Conservation (phyloP, 2,888 invertebrate species). For the Plusia festucae region DNA sequence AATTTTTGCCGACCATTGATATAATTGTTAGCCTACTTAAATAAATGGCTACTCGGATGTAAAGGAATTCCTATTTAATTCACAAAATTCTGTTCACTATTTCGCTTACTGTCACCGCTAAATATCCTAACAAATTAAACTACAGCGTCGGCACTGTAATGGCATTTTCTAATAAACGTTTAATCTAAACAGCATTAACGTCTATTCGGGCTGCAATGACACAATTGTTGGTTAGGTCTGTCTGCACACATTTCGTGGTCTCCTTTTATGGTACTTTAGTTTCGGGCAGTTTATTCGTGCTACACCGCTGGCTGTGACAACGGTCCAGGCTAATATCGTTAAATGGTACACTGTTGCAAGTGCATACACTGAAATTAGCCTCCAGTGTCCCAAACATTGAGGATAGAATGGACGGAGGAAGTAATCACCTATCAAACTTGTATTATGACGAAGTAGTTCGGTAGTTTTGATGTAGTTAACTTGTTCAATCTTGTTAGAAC, state of each 20-base stretch:
- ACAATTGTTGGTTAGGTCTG: conserved; percentile 54
- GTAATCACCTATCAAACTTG: conserved; percentile 3
- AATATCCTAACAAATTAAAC: conserved; percentile 36
- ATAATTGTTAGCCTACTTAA: background rate
- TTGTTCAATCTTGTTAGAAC: background rate
- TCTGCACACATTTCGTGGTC: conserved; percentile 69
- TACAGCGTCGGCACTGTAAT: conserved; percentile 16
- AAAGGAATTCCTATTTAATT: conserved; percentile 21
- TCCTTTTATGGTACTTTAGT: conserved; percentile 74
- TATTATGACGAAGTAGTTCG: background rate
- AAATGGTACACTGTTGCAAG: conserved; percentile 77
- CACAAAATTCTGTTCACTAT: conserved; percentile 16
- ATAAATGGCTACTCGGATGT: conserved; percentile 5
- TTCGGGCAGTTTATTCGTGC: conserved; percentile 70
- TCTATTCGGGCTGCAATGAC: conserved; percentile 58
- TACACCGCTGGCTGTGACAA: conserved; percentile 68
- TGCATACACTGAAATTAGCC: conserved; percentile 60
- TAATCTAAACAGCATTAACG: conserved; percentile 62
- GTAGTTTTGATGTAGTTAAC: background rate
- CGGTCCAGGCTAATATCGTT: conserved; percentile 75
- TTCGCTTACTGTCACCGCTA: conserved; percentile 23
- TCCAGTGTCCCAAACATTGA: conserved; percentile 50
- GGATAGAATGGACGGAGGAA: conserved; percentile 52
- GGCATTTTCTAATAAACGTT: conserved; percentile 44
- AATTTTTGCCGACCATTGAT: background rate